Percentiles rank a stretch among this genome's conserved stretches.
phyloP scores from a whole-genome alignment of 2,113 vertebrate species.

The Corvus hawaiiensis region DNA sequence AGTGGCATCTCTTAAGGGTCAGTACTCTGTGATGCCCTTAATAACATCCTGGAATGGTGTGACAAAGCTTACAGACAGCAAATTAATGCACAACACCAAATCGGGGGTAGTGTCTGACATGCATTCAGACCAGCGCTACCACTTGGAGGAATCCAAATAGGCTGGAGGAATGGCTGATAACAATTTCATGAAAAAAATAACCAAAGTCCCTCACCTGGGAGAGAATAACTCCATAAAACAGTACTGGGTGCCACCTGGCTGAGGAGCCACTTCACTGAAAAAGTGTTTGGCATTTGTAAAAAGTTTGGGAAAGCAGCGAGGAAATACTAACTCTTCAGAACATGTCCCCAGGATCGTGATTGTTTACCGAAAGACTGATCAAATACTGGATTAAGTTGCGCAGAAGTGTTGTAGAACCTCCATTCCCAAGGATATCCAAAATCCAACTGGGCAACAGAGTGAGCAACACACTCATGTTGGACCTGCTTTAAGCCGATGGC shows the following conservation, averaged over 20 bases:
- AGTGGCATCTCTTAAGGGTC: not conserved
- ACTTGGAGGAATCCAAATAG: not conserved
- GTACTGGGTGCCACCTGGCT: not conserved
- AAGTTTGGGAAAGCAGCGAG: accelerated
- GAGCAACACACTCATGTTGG: not conserved
- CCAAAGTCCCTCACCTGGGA: not conserved
- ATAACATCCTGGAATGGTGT: not conserved
- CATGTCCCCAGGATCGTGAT: not conserved
- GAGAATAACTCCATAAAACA: not conserved
- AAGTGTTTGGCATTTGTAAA: not conserved
- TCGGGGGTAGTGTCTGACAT: not conserved
- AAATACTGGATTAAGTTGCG: not conserved
- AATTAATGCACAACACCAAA: not conserved
- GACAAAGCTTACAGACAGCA: not conserved
- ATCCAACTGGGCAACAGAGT: not conserved
- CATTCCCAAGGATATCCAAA: not conserved
- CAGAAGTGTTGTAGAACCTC: not conserved
- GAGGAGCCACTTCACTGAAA: not conserved
- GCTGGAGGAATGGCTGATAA: not conserved
- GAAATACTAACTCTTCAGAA: not conserved
- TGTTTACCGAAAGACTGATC: not conserved
- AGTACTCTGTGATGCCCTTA: not conserved
- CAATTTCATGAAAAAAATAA: not conserved
- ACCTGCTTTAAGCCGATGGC: not conserved
- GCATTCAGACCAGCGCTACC: not conserved